Conservation (phyloP, 2,113 vertebrate genomes). For the Neodontobutis hainanensis region DNA sequence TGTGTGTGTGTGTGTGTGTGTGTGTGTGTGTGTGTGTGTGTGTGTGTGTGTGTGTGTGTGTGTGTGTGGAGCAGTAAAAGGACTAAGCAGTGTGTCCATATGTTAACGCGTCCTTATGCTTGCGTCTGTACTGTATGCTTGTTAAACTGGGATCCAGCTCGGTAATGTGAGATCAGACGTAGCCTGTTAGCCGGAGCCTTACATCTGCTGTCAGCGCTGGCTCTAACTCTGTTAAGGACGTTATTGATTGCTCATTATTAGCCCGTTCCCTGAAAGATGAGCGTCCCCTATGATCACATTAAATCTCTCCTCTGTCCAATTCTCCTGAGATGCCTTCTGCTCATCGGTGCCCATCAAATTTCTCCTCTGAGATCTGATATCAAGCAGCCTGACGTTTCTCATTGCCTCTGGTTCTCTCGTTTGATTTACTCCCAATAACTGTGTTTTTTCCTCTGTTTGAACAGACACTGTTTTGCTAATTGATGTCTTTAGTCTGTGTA, state of each 20-base stretch:
- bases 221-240: constrained; percentile 77
- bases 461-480: constrained; percentile 53
- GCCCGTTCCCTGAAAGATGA: constrained; percentile 79
- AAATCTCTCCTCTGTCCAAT: constrained; percentile 77
- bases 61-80: constrained; percentile 12
- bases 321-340: constrained; percentile 79
- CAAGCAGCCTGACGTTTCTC: constrained; percentile 68
- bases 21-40: too few relatives aligned
- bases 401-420: constrained; percentile 53
- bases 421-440: constrained; percentile 70
- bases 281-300: constrained; percentile 83
- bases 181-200: constrained; percentile 70
- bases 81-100: constrained; percentile 23
- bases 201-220: constrained; percentile 74
- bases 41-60: too few relatives aligned
- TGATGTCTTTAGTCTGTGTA: constrained; percentile 68
- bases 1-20: too few relatives aligned
- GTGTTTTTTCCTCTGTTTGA: constrained; percentile 22
- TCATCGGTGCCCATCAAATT: constrained; percentile 74
- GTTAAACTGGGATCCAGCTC: constrained; percentile 42
- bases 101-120: constrained; percentile 14
- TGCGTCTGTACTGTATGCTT: neutral
- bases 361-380: constrained; percentile 76
- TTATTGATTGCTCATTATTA: constrained; percentile 83
- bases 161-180: constrained; percentile 75